Evolutionary conservation across 2,888 invertebrate genomes (phyloP).

Genomic region (Trimorus sp.): DNA sequence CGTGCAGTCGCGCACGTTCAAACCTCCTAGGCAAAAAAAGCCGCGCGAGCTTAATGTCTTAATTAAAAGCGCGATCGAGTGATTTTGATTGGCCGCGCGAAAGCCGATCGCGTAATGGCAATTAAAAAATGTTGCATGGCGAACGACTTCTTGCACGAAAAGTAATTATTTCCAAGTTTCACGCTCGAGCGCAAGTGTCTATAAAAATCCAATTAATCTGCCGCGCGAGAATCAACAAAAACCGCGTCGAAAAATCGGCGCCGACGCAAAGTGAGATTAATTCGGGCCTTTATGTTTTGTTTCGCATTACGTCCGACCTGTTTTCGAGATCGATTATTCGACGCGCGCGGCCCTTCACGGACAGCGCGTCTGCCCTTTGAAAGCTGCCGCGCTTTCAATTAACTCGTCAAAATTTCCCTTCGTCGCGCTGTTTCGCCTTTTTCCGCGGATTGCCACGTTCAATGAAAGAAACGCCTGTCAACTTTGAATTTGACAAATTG

Average conservation of each 20-base stretch:
- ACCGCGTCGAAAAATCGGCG: not conserved
- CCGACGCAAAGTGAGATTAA: not conserved
- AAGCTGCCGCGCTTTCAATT: constrained; percentile 5
- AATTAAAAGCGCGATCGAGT: too few species aligned
- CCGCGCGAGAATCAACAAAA: not conserved
- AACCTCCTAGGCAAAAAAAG: too few species aligned
- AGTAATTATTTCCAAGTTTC: constrained; percentile 14
- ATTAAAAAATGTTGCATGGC: not conserved
- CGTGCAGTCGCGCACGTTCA: too few species aligned
- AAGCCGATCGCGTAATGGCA: too few species aligned
- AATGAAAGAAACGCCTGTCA: too few species aligned
- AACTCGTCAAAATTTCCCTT: constrained; percentile 7
- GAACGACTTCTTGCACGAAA: constrained; percentile 1
- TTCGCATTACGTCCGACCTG: not conserved
- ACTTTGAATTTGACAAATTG: too few species aligned
- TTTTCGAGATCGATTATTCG: constrained; percentile 18
- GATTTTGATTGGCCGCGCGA: too few species aligned
- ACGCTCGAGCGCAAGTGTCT: not conserved
- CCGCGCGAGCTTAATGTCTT: too few species aligned
- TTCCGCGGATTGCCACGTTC: too few species aligned
- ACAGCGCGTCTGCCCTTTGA: constrained; percentile 2
- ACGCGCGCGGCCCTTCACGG: not conserved
- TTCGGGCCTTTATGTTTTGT: constrained; percentile 9
- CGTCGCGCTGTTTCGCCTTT: not conserved
- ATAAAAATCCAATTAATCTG: constrained; percentile 21